Evolutionary conservation across 1,140 invertebrate genomes (phyloP).

Genomic region (Ceratina calcarata): DNA sequence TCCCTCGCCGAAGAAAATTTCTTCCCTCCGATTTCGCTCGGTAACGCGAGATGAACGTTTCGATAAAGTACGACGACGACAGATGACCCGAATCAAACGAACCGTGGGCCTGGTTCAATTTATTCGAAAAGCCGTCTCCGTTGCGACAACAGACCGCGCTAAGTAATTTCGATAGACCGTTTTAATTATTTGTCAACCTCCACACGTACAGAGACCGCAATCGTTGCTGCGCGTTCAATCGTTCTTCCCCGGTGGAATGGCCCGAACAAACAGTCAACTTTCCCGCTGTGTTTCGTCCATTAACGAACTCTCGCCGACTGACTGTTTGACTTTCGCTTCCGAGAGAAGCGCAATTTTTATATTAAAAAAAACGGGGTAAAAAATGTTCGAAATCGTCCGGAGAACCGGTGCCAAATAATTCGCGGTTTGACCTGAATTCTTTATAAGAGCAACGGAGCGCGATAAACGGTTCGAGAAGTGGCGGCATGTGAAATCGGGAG

Average conservation of each 20-base stretch:
- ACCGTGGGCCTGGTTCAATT: conserved; percentile 9
- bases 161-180: conserved; percentile 15
- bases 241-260: conserved; percentile 15
- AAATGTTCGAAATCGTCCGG: not conserved
- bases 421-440: not conserved
- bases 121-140: not conserved
- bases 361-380: no score
- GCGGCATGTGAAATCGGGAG: conserved; percentile 16
- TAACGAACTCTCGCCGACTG: not conserved
- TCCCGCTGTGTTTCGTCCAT: conserved; percentile 12
- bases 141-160: not conserved
- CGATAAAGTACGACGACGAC: not conserved
- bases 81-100: conserved; percentile 14
- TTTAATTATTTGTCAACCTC: conserved; percentile 2
- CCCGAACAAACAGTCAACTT: conserved; percentile 11
- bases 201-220: not conserved
- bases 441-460: not conserved
- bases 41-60: not conserved
- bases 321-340: conserved; percentile 8
- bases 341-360: not conserved
- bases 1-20: not conserved
- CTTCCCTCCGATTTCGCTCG: not conserved
- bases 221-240: conserved; percentile 15
- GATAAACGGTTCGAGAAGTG: conserved; percentile 3
- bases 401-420: not conserved